phyloP scores from a whole-genome alignment of 2,113 vertebrate species.

The Ursus arctos region DNA sequence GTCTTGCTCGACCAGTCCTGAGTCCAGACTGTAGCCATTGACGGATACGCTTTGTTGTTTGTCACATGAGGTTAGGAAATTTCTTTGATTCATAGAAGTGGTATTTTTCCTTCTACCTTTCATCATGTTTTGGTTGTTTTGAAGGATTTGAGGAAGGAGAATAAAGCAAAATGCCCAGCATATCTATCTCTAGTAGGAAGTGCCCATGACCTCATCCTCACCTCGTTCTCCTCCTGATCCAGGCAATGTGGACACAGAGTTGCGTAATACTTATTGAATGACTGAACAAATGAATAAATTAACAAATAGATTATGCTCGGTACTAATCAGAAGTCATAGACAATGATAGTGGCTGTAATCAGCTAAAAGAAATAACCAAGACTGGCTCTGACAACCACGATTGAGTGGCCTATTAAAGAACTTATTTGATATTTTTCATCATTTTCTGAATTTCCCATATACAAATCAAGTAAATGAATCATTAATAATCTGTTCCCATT shows the following conservation, averaged over 20 bases:
- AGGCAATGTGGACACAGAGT: not conserved
- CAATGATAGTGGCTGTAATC: not conserved
- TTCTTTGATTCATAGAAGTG: not conserved
- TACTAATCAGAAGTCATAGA: not conserved
- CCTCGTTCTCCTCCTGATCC: not conserved
- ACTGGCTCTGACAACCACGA: not conserved
- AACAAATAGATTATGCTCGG: not conserved
- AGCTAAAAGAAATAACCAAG: not conserved
- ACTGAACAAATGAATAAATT: not conserved
- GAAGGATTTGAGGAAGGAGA: not conserved
- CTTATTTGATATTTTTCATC: not conserved
- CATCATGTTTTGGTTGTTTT: not conserved
- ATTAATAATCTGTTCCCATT: not conserved
- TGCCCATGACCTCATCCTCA: fast-evolving
- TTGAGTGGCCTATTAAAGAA: not conserved
- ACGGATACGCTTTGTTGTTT: not conserved
- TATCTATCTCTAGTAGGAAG: not conserved
- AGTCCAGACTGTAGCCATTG: fast-evolving
- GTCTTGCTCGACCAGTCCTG: fast-evolving
- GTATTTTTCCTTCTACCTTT: not conserved
- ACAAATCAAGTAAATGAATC: not conserved
- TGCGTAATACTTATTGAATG: not conserved
- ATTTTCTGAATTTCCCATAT: not conserved
- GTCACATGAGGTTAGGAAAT: not conserved
- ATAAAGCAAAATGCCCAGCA: not conserved